Evolutionary conservation across 2,113 vertebrate species (phyloP).

Genomic region (Triplophysa tibetana): DNA sequence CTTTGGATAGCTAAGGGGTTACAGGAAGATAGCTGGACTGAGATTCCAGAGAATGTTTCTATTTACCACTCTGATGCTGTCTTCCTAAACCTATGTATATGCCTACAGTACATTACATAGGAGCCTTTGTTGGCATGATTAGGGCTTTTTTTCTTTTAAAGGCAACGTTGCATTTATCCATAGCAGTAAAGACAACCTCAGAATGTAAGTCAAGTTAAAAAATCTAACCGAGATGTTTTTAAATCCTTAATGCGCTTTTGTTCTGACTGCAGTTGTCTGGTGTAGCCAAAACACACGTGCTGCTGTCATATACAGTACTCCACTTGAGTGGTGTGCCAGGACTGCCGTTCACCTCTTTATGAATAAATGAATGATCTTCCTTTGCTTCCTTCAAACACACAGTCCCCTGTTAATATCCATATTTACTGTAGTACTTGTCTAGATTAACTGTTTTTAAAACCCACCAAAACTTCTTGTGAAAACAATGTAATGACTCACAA

Average conservation of each 20-base stretch:
- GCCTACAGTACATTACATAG: neutral
- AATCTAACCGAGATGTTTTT: no score
- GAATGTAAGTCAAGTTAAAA: no score
- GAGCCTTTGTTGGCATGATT: neutral
- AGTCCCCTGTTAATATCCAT: neutral
- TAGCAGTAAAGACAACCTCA: neutral
- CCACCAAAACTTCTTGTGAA: neutral
- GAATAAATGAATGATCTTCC: neutral
- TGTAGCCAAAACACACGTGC: neutral
- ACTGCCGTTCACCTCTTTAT: neutral
- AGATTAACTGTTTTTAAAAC: neutral
- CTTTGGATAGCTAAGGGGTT: constrained; percentile 34
- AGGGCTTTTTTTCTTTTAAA: neutral
- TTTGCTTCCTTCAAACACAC: neutral
- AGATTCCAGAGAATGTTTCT: constrained; percentile 2
- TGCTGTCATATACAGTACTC: neutral
- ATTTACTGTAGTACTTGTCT: neutral
- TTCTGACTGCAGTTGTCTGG: neutral
- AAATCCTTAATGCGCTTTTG: neutral
- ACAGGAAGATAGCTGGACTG: constrained; percentile 3
- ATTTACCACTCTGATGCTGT: neutral
- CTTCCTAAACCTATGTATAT: neutral
- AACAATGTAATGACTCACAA: constrained; percentile 16
- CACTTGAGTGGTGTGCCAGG: neutral
- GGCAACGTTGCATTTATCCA: neutral